Conservation (phyloP, 2,888 invertebrate genomes). For the Epinotia ramella region DNA sequence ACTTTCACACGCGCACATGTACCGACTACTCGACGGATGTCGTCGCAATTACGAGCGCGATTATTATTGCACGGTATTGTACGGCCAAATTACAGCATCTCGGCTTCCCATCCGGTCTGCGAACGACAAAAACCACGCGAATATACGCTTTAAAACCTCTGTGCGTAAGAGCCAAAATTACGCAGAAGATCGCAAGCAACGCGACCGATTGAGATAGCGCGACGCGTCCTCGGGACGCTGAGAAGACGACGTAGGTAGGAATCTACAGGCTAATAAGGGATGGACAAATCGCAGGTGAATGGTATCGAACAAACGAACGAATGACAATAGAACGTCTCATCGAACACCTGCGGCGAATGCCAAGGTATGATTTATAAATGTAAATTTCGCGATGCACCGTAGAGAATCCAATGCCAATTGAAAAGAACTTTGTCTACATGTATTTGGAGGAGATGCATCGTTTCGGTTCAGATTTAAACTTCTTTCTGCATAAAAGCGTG, state of each 20-base stretch:
- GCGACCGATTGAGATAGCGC: slow-evolving; percentile 53
- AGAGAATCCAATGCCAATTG: slow-evolving; percentile 65
- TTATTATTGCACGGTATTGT: slow-evolving; percentile 82
- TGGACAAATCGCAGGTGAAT: slow-evolving; percentile 73
- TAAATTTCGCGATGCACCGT: slow-evolving; percentile 63
- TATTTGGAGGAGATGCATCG: background rate
- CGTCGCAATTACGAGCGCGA: slow-evolving; percentile 80
- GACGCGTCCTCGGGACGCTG: slow-evolving; percentile 57
- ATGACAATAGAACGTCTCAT: slow-evolving; percentile 64
- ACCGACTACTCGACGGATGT: slow-evolving; percentile 73
- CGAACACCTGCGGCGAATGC: slow-evolving; percentile 71
- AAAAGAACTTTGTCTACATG: slow-evolving; percentile 58
- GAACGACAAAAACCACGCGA: slow-evolving; percentile 48
- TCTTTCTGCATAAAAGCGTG: slow-evolving; percentile 57
- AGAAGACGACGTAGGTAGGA: slow-evolving; percentile 55
- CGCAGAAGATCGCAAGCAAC: slow-evolving; percentile 50
- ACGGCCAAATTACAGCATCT: slow-evolving; percentile 81
- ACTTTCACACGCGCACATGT: slow-evolving; percentile 81
- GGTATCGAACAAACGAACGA: slow-evolving; percentile 59
- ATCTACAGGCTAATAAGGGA: slow-evolving; percentile 68
- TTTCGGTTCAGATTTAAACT: background rate
- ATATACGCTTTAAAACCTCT: slow-evolving; percentile 53
- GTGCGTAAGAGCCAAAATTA: slow-evolving; percentile 50
- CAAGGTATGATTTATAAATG: slow-evolving; percentile 72
- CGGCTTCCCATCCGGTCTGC: slow-evolving; percentile 80